phyloP scores from a whole-genome alignment of 1,140 invertebrate genomes.

The Dreissena polymorpha region DNA sequence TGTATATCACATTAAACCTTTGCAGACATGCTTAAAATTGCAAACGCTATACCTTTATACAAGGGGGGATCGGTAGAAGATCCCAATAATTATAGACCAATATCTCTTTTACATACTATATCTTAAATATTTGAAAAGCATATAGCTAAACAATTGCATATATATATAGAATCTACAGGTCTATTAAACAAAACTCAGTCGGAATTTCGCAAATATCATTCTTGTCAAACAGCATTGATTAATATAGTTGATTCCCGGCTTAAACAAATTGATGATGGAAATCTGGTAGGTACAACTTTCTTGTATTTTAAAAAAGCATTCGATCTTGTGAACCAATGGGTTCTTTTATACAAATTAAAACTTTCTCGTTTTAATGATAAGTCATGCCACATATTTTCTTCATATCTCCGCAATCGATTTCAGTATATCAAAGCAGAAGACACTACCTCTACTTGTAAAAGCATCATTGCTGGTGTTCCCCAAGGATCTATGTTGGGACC shows the following conservation, averaged over 20 bases:
- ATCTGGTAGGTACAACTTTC: not conserved
- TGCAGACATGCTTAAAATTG: not conserved
- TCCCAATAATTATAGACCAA: conserved; percentile 39
- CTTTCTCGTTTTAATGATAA: conserved; percentile 1
- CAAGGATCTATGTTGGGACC: conserved; percentile 7
- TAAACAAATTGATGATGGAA: conserved; percentile 1
- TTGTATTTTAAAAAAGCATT: conserved; percentile 13
- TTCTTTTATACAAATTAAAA: conserved; percentile 18
- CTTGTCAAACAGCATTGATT: conserved; percentile 4
- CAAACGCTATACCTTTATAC: conserved; percentile 15
- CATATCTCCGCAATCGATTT: conserved; percentile 17
- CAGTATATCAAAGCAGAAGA: conserved; percentile 2
- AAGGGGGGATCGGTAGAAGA: conserved; percentile 14
- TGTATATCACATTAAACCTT: not conserved
- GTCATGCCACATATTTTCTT: not conserved
- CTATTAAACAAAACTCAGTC: conserved; percentile 23
- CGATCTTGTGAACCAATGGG: not conserved
- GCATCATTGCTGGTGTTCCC: not conserved
- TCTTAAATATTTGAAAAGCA: conserved; percentile 49
- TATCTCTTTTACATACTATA: conserved; percentile 34
- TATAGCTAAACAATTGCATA: conserved; percentile 28
- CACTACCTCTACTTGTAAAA: not conserved
- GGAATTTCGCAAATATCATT: conserved; percentile 8
- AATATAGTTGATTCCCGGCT: conserved; percentile 1
- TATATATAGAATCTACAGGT: conserved; percentile 18